Evolutionary conservation across 2,113 vertebrate species (phyloP).

Genomic region (Serinus canaria): DNA sequence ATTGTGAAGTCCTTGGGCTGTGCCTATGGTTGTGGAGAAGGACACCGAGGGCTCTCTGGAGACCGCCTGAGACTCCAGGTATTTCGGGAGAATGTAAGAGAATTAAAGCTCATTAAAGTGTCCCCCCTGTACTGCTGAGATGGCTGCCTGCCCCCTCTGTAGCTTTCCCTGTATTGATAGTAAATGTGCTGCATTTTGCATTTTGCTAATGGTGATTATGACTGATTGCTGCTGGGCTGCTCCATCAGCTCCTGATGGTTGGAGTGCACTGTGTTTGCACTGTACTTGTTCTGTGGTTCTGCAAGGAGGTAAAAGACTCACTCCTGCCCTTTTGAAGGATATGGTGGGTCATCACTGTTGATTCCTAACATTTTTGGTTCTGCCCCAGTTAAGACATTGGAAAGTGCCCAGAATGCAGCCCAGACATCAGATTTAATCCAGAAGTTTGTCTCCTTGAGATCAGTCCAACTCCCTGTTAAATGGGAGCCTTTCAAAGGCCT

Average conservation of each 20-base stretch:
- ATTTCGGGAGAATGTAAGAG: conserved; percentile 79
- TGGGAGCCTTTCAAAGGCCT: neutral
- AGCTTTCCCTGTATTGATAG: conserved; percentile 8
- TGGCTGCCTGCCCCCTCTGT: conserved; percentile 47
- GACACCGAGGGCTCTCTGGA: conserved; percentile 94
- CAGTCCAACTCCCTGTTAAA: neutral
- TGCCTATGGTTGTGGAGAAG: conserved; percentile 98
- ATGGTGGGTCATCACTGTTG: neutral
- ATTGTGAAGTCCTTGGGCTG: conserved; percentile 98
- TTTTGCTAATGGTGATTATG: neutral
- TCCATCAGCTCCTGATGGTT: neutral
- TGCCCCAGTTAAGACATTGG: neutral
- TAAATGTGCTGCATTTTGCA: conserved; percentile 11
- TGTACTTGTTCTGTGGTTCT: neutral
- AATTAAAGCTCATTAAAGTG: conserved; percentile 73
- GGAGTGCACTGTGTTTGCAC: neutral
- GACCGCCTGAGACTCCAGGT: conserved; percentile 98
- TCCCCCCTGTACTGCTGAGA: conserved; percentile 57
- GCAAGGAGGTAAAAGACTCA: neutral
- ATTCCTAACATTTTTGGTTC: neutral
- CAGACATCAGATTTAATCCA: neutral
- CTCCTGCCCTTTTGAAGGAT: neutral
- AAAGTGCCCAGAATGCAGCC: neutral
- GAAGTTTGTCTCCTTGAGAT: neutral
- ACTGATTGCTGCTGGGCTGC: conserved; percentile 22